Base-by-base conservation (phyloP, 2,888 invertebrate species). In the Lordiphosa fenestrarum region DNA sequence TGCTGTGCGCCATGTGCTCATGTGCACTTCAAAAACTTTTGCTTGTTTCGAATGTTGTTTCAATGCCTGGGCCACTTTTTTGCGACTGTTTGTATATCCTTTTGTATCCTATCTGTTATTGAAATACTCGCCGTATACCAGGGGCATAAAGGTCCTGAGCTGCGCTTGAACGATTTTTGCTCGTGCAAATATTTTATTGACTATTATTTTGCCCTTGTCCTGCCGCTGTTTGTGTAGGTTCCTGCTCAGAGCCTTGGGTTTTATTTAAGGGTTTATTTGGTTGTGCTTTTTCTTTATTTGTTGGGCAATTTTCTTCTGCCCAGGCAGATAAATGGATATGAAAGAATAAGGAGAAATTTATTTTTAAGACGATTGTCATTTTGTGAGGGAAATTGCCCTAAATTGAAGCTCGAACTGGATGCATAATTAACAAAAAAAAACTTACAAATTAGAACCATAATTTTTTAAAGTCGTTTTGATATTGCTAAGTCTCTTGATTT, bases 121-220 rank as follows among this genome's bases (percentile, higher is more conserved):
- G 54, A 50, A 51, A 44, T 66, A 39, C 30, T 30, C 30, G 30
- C 30, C 30, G 30, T 30, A 30, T 30, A 30, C 30, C 9, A 30
- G 30, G 10, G 9, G 30, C 33, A 80, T 62, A 54, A 66, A 63
- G 55, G 64, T 59, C 52, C 54, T 69, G 56, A 58, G 53, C 55
- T 83, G 66, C 68, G 82, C 83, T 71, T 73, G 51, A 74, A 55
- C 53, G 71, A 69, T 66, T 83, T 75, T 64, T 76, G 71, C 53
- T 71, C 55, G 66, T 70, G 63, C 77, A 80, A 83, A 78, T 78
- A 84, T 74, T 80, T 80, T 80, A 80, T 80, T 80, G 84, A 78
- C 78, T 75, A 73, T 84, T 77, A 69, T 77, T 81, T 70, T 58
- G 65, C 37, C 41, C 36, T 49, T 53, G 59, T 49, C 63, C 59